These are phyloP conservation scores for Ancistrus triradiatus DNA, from an alignment of 2,113 vertebrate genomes.

Conservation along the genomic window DNA sequence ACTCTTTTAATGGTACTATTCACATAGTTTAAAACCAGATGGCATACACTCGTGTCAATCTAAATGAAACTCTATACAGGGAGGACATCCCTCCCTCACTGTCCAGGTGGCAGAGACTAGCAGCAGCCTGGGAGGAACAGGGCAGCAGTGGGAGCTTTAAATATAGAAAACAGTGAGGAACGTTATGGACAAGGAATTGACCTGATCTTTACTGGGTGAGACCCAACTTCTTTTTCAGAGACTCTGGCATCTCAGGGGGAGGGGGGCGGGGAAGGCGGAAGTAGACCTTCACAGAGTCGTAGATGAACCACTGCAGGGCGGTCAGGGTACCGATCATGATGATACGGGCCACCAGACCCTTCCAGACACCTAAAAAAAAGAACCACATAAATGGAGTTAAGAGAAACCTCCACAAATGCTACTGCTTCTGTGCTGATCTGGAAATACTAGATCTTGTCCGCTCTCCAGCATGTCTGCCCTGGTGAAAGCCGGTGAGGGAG, in stretches of 20 bases:
- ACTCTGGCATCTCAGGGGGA: slow-evolving; percentile 98
- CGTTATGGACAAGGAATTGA: slow-evolving; percentile 2
- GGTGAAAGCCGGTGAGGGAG: slow-evolving; percentile 40
- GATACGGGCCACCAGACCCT: slow-evolving; percentile 94
- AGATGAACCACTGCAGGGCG: slow-evolving; percentile 99
- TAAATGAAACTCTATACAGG: slow-evolving; percentile 12
- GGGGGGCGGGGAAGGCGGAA: slow-evolving; percentile 96
- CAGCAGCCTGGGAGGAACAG: slow-evolving; percentile 19
- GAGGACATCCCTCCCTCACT: slow-evolving; percentile 17
- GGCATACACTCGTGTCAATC: slow-evolving; percentile 32
- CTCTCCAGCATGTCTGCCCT: slow-evolving; percentile 72
- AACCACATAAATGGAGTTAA: background rate
- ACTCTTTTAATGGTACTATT: slow-evolving; percentile 36
- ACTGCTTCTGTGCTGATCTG: too few species aligned
- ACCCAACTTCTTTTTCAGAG: slow-evolving; percentile 97
- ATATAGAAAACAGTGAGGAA: slow-evolving; percentile 44
- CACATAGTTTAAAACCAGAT: slow-evolving; percentile 41
- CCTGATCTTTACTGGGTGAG: slow-evolving; percentile 75
- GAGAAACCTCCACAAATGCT: too few species aligned
- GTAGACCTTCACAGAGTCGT: slow-evolving; percentile 98
- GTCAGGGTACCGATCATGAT: slow-evolving; percentile 99
- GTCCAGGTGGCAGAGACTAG: slow-evolving; percentile 3
- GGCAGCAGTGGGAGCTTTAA: slow-evolving; percentile 36
- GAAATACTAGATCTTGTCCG: slow-evolving; percentile 60
- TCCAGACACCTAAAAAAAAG: slow-evolving; percentile 85